Percentiles rank a stretch among this genome's conserved stretches.
Conservation (phyloP, 2,113 vertebrate species). For the Zeus faber region DNA sequence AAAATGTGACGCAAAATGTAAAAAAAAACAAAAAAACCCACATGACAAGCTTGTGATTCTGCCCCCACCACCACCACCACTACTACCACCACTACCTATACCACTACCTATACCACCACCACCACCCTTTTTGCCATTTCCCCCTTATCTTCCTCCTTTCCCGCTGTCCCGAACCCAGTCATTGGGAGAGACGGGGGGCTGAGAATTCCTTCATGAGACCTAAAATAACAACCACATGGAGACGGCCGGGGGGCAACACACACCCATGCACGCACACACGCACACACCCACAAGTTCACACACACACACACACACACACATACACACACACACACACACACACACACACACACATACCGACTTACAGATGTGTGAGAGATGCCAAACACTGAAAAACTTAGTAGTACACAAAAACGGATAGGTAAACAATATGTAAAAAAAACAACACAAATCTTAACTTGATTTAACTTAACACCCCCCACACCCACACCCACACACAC, state of each 20-base stretch:
- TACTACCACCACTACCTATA: slow-evolving; percentile 26
- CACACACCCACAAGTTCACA: slow-evolving; percentile 28
- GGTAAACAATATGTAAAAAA: no score
- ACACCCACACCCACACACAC: slow-evolving; percentile 9
- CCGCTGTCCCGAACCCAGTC: slow-evolving; percentile 50
- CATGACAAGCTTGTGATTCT: slow-evolving; percentile 27
- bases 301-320: slow-evolving; percentile 13
- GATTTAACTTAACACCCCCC: no score
- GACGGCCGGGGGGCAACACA: slow-evolving; percentile 56
- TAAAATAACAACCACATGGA: slow-evolving; percentile 83
- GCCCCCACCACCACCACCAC: slow-evolving; percentile 26
- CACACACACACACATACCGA: slow-evolving; percentile 37
- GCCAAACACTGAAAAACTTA: no score
- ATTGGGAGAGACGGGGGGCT: slow-evolving; percentile 52
- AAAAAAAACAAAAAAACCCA: slow-evolving; percentile 10
- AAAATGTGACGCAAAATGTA: slow-evolving; percentile 29
- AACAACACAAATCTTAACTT: no score
- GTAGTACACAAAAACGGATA: no score
- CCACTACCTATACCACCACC: slow-evolving; percentile 1
- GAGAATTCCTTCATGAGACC: slow-evolving; percentile 78
- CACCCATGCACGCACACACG: slow-evolving; percentile 19
- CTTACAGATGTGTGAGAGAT: no score
- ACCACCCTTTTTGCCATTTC: slow-evolving; percentile 33
- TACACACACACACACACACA: not conserved
- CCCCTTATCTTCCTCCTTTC: slow-evolving; percentile 29